phyloP scores from a whole-genome alignment of 2,797 vertebrate genomes.

The Sarcophilus harrisii region DNA sequence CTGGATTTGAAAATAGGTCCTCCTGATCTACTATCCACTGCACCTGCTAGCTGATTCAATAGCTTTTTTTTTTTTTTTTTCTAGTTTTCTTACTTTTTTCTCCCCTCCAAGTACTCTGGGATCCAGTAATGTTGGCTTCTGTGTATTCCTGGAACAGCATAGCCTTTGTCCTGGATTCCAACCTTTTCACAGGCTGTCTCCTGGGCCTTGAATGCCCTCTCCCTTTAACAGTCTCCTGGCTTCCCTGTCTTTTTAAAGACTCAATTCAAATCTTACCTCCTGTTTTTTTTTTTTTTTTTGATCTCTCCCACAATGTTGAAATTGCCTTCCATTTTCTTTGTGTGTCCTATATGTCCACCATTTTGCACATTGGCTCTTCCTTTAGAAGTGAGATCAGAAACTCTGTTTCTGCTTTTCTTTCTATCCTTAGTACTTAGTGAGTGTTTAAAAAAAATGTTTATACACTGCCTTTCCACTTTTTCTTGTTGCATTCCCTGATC shows the following conservation, averaged over 20 bases:
- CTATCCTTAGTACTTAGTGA: neutral
- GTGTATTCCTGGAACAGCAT: neutral
- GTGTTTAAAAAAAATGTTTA: neutral
- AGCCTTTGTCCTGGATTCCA: neutral
- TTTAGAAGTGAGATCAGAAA: neutral
- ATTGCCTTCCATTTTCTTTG: neutral
- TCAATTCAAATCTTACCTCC: neutral
- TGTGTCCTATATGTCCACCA: neutral
- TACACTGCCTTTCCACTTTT: neutral
- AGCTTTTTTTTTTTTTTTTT: too few species aligned
- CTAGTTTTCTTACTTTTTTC: neutral
- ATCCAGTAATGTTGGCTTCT: neutral
- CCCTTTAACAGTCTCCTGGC: neutral
- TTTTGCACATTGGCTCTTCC: neutral
- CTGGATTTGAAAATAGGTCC: too few species aligned
- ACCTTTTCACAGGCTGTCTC: neutral
- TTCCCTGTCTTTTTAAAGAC: neutral
- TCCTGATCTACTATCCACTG: too few species aligned
- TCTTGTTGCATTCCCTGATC: neutral
- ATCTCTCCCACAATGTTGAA: neutral
- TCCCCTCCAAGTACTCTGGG: neutral
- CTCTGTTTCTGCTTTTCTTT: neutral
- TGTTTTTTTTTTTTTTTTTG: too few species aligned
- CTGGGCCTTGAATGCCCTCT: neutral
- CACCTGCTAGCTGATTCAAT: too few species aligned